Base-by-base conservation (phyloP, 2,113 vertebrate species). In the Capreolus pygargus region DNA sequence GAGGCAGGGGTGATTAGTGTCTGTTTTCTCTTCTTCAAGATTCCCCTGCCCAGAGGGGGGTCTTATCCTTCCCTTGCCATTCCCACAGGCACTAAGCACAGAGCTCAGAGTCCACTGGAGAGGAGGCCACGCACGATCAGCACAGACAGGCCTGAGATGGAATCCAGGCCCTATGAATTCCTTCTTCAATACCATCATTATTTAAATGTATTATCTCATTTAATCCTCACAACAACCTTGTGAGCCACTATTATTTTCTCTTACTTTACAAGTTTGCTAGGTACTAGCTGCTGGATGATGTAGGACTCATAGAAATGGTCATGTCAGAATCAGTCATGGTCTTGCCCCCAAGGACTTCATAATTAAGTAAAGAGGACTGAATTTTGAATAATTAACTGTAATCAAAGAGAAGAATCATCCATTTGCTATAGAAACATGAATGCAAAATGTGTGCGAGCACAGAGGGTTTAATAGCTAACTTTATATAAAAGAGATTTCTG, bases 381-480 rank as follows among this genome's bases (percentile, higher is more conserved):
- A 87, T 95, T 86, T 87, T 94, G 67, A 84, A 93, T 76, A 89
- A 83, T 84, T 89, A 90, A 86, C 10, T 90, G 25, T 92, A 67
- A 70, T 60, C 11, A 76, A 97, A 97, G 92, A 87, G 33, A 55
- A 89, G 55, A 95, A 95, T 93, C 70, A 93, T 91, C 19, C 52
- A 90, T 67, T 74, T 97, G 8, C 54, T 27, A 52, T 55, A 50
- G 61, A 16, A 39, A 33, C 58, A 14, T 33, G 27, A 64, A 86
- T 45, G 45, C 33, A 86, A 64, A 93, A 84, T 52, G 78, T 11
- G 45, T 28, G 84, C 30, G 0, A 88, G 25, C 1, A 39, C 50
- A 88, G 58, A 92, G 28, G 57, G 89, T 55, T 60, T 52, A n/a
- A 25, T 36, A 21, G 30, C 54, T 70, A 33, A 2, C 17, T 93